Conservation (phyloP, 2,113 vertebrate species). For the Noturus placidus region DNA sequence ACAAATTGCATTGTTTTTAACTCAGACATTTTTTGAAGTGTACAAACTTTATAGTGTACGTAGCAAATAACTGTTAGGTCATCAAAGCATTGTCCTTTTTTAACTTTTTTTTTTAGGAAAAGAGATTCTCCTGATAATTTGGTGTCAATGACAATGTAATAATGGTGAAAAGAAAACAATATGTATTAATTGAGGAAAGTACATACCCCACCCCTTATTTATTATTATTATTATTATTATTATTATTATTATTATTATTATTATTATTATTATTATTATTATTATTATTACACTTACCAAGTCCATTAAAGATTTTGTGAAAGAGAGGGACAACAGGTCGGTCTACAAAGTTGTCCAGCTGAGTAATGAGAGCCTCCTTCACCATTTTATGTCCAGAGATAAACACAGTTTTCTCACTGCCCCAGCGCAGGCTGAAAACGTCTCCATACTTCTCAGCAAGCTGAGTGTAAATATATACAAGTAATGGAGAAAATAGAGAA, state of each 20-base stretch:
- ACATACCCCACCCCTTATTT: slow-evolving; percentile 56
- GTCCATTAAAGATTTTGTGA: slow-evolving; percentile 59
- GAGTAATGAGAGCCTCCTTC: slow-evolving; percentile 78
- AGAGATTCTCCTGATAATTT: neutral
- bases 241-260: neutral
- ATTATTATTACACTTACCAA: slow-evolving; percentile 63
- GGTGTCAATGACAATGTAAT: neutral
- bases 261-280: neutral
- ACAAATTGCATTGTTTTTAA: neutral
- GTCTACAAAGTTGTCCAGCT: slow-evolving; percentile 70
- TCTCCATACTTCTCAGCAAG: slow-evolving; percentile 71
- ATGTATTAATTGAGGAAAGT: neutral
- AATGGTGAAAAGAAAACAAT: too few relatives aligned
- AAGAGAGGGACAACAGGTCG: slow-evolving; percentile 66
- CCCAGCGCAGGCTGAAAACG: slow-evolving; percentile 61
- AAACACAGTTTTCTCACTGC: slow-evolving; percentile 54
- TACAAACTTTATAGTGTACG: neutral
- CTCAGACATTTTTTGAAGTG: neutral
- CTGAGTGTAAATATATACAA: slow-evolving; percentile 58
- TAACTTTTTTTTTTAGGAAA: neutral
- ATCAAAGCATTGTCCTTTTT: neutral
- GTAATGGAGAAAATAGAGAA: neutral
- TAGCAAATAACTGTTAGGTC: neutral
- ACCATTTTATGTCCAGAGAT: slow-evolving; percentile 74
- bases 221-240: neutral